Evolutionary conservation across 2,113 vertebrate genomes (phyloP).

Genomic region (Philantomba maxwellii): DNA sequence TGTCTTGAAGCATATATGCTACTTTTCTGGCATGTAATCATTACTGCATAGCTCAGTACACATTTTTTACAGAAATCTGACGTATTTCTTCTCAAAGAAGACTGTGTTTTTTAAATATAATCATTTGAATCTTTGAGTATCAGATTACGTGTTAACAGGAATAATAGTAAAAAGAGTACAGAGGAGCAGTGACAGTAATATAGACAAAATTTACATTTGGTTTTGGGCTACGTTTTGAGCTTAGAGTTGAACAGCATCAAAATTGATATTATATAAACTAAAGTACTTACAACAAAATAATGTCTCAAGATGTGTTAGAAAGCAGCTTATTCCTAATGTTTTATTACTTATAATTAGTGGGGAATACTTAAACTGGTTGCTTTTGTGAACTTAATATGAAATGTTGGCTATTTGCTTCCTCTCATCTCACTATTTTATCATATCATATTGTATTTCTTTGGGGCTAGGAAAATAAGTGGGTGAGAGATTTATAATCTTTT

Average conservation of each 20-base stretch:
- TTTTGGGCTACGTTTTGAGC: background rate
- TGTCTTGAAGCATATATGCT: background rate
- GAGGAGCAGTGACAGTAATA: background rate
- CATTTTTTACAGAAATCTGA: background rate
- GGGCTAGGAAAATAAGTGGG: background rate
- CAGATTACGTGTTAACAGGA: background rate
- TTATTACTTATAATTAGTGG: background rate
- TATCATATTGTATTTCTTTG: background rate
- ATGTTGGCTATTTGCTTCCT: background rate
- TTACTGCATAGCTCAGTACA: background rate
- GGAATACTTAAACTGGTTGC: background rate
- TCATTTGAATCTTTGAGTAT: background rate
- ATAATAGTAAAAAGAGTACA: background rate
- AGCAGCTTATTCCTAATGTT: background rate
- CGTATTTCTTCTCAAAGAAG: background rate
- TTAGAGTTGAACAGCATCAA: background rate
- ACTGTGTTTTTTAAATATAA: background rate
- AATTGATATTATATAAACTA: background rate
- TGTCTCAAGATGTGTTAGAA: background rate
- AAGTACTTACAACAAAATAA: background rate
- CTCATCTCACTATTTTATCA: background rate
- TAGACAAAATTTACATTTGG: background rate
- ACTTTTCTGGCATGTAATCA: background rate
- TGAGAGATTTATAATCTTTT: background rate
- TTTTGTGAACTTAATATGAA: background rate